Evolutionary conservation across 2,797 vertebrate species (phyloP).

Genomic region (Pitangus sulphuratus): DNA sequence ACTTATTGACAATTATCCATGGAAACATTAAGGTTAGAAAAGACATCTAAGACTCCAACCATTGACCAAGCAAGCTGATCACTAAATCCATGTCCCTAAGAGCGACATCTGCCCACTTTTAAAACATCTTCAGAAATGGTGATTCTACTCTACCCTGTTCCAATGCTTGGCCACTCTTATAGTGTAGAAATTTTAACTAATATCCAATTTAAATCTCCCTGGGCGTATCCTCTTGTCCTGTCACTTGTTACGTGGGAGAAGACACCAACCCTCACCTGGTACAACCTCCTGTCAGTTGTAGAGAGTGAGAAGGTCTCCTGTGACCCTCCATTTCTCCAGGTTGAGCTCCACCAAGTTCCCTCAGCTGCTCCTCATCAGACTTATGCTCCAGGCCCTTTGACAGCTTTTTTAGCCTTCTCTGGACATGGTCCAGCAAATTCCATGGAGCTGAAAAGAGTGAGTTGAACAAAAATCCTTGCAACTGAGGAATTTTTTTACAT

Average conservation of each 20-base stretch:
- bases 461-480: not conserved
- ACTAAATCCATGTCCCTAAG: not conserved
- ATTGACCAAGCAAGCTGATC: not conserved
- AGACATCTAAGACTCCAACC: not conserved
- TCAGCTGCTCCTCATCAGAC: not conserved
- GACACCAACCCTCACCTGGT: rapidly evolving
- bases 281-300: not conserved
- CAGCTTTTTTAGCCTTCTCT: not conserved
- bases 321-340: not conserved
- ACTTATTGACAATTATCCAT: not conserved
- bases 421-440: not conserved
- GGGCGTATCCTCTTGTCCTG: rapidly evolving
- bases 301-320: not conserved
- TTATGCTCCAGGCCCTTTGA: not conserved
- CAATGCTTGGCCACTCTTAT: not conserved
- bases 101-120: no score
- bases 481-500: not conserved
- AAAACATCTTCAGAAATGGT: not conserved
- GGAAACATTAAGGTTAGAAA: not conserved
- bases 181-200: not conserved
- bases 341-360: not conserved
- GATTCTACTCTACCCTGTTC: not conserved
- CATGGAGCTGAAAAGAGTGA: not conserved
- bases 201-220: no score
- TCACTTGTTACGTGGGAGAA: not conserved